phyloP scores from a whole-genome alignment of 2,888 invertebrate species.

The Holacanthella duospinosa region DNA sequence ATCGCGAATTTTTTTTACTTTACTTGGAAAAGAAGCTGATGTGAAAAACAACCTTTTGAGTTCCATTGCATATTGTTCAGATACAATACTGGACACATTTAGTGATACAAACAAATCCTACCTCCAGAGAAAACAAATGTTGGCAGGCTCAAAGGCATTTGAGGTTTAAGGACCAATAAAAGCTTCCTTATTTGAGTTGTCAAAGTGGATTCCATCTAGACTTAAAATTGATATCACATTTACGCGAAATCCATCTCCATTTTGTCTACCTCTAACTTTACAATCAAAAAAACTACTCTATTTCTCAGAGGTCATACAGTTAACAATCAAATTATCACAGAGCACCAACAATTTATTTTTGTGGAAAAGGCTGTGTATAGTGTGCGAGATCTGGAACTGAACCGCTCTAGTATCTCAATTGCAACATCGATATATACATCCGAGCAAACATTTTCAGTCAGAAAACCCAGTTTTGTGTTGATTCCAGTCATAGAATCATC shows the following conservation, averaged over 20 bases:
- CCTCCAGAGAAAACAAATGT: not conserved
- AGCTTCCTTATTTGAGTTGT: not conserved
- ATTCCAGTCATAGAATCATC: not conserved
- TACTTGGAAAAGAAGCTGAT: not conserved
- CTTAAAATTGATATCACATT: not conserved
- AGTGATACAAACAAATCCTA: not conserved
- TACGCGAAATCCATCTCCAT: not conserved
- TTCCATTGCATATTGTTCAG: not conserved
- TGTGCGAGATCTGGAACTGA: not conserved
- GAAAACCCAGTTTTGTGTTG: not conserved
- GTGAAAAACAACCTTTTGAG: not conserved
- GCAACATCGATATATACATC: not conserved
- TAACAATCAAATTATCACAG: not conserved
- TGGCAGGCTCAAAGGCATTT: not conserved
- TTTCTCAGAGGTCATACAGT: not conserved
- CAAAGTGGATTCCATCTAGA: slow-evolving; percentile 3
- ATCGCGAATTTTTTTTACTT: not conserved
- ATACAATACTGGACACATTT: no score
- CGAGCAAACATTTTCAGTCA: not conserved
- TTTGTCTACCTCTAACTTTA: not conserved
- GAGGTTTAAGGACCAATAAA: not conserved
- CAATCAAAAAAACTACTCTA: not conserved
- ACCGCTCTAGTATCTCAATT: not conserved
- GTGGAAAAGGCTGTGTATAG: not conserved
- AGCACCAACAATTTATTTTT: not conserved